A percentile compares a stretch with the other conserved stretches of the same genome.
Evolutionary conservation across 2,797 vertebrate genomes (phyloP).

Genomic region (Numenius phaeopus): DNA sequence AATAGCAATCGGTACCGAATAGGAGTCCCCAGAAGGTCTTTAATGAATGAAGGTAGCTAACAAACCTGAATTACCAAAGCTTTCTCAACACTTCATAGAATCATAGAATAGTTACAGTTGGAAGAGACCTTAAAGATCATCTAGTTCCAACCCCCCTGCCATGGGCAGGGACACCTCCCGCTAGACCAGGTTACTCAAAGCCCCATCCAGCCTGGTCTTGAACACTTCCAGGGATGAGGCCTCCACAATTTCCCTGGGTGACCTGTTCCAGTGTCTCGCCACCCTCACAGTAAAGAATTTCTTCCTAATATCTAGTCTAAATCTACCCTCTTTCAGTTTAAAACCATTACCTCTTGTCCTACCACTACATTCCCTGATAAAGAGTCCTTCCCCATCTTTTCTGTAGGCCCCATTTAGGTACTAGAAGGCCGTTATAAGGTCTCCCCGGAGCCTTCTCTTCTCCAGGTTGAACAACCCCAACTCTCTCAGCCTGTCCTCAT

Average conservation of each 20-base stretch:
- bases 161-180: not conserved
- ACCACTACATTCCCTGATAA: not conserved
- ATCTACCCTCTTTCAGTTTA: not conserved
- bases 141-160: not conserved
- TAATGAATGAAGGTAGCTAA: not conserved
- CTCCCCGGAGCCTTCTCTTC: not conserved
- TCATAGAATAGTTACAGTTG: not conserved
- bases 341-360: not conserved
- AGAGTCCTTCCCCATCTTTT: not conserved
- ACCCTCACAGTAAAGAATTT: not conserved
- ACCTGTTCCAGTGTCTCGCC: not conserved
- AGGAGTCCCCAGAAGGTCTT: not conserved
- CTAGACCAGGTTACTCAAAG: not conserved
- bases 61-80: not conserved
- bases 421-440: not conserved
- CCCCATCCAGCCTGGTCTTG: not conserved
- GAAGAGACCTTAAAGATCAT: not conserved
- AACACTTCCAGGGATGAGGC: not conserved
- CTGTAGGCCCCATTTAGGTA: not conserved
- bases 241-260: not conserved
- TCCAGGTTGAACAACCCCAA: not conserved
- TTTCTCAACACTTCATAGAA: not conserved
- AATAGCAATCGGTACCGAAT: not conserved
- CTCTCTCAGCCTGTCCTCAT: not conserved
- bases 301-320: not conserved